Percentiles rank a stretch among this genome's conserved stretches.
phyloP scores from a whole-genome alignment of 2,797 vertebrate species.

The Gouania willdenowi region DNA sequence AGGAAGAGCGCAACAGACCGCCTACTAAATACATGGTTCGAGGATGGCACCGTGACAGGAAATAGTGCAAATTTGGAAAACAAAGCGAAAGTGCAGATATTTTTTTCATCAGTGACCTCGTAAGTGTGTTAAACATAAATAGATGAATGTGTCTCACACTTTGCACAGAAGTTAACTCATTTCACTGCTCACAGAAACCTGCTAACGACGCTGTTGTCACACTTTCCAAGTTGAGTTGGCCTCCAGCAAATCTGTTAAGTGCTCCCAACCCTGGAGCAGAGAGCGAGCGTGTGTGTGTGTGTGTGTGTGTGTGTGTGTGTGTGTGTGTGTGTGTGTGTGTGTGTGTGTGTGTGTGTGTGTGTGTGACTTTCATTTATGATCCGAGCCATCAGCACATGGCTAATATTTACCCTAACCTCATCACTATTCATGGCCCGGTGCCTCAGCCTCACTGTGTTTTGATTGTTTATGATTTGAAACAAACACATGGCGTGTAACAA shows the following conservation, averaged over 20 bases:
- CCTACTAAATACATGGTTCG: too few species aligned
- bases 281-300: slow-evolving; percentile 8
- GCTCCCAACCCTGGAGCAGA: slow-evolving; percentile 21
- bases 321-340: slow-evolving; percentile 10
- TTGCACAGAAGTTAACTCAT: too few species aligned
- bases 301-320: slow-evolving; percentile 5
- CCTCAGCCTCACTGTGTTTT: slow-evolving; percentile 16
- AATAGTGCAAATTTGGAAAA: too few species aligned
- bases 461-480: slow-evolving; percentile 55
- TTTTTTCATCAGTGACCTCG: too few species aligned
- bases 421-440: slow-evolving; percentile 59
- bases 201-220: slow-evolving; percentile 34
- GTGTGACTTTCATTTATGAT: slow-evolving; percentile 32
- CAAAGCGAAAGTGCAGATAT: too few species aligned
- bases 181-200: slow-evolving; percentile 5
- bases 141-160: too few species aligned
- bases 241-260: slow-evolving; percentile 27
- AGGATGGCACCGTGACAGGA: too few species aligned
- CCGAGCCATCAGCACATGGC: slow-evolving; percentile 35
- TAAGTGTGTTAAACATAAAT: too few species aligned
- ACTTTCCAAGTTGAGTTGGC: slow-evolving; percentile 29
- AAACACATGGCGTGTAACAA: slow-evolving; percentile 54
- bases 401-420: slow-evolving; percentile 65
- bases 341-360: slow-evolving; percentile 10
- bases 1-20: too few species aligned